Base-by-base conservation (phyloP, 2,888 invertebrate species). In the Tolmerus cingulatus region DNA sequence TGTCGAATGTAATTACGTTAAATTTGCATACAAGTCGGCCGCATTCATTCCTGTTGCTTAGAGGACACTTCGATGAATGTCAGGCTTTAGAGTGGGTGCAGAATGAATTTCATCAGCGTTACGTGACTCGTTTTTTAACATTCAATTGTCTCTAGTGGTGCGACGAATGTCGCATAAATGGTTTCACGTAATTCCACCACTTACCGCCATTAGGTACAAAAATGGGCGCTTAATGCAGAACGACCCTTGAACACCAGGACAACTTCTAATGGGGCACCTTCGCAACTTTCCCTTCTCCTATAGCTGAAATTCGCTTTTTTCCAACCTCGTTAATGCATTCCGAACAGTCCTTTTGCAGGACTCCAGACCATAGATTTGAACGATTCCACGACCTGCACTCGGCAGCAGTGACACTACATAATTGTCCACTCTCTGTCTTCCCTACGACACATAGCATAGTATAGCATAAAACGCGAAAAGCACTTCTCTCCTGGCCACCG, bases 111-210 rank as follows among this genome's bases (percentile, higher is more conserved):
- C 79, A 51, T 79, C 79, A 30, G 23, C 30, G 12, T 16, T 55
- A 79, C 79, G 79, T 79, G 79, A 79, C 79, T 55, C 79, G 79
- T 79, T 79, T 79, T 79, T 79, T 51, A 79, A 79, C 79, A 30
- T 79, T 79, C 79, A 79, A 79, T 79, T 51, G 79, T 79, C 55
- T 51, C 79, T 27, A 7, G 46, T 16, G 46, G 43, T 37, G 40
- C 8, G 46, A 23, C 78, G 79, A 79, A 55, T 55, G 79, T 79
- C 79, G 27, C 16, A 79, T 79, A 79, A 79, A 79, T 79, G 79
- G 79, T 46, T 79, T 46, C 79, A 79, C 79, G 79, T 79, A 79
- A 79, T 79, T 79, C 79, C 23, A 79, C 30, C 79, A 79, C 79
- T 79, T 79, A 79, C 51, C 14, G 55, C 79, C 79, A 51, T 79